These are phyloP conservation scores for Actinernus sp. DNA, from an alignment of 92 coral and sea anemone species.

Conservation along the genomic window DNA sequence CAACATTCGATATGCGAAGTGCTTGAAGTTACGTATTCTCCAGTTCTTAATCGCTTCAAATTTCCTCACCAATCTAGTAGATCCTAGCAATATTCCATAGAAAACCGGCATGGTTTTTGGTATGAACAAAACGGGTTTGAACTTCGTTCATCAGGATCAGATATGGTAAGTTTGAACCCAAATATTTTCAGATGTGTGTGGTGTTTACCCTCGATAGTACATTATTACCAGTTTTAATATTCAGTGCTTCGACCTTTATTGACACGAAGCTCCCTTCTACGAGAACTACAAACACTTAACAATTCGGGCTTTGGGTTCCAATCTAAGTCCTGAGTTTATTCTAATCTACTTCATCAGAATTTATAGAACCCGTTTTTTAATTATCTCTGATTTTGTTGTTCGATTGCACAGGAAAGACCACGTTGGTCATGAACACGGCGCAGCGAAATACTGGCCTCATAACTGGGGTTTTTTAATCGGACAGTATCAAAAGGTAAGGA, in stretches of 20 bases:
- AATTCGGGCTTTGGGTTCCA: too few relatives aligned
- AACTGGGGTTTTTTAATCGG: constrained; percentile 97
- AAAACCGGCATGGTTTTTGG: constrained; percentile 84
- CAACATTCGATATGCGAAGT: neutral
- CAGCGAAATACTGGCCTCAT: constrained; percentile 90
- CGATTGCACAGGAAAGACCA: constrained; percentile 87
- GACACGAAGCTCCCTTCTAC: too few relatives aligned
- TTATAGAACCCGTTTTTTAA: too few relatives aligned
- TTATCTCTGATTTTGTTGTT: too few relatives aligned
- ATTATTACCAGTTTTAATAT: constrained; percentile 10
- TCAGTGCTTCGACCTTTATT: neutral
- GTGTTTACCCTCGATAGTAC: neutral
- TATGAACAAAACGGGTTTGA: constrained; percentile 70
- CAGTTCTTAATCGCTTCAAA: constrained; percentile 8
- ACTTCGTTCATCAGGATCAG: constrained; percentile 97
- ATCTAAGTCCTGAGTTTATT: too few relatives aligned
- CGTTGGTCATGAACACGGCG: constrained; percentile 89
- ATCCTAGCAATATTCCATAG: neutral
- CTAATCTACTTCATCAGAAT: too few relatives aligned
- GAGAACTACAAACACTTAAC: too few relatives aligned
- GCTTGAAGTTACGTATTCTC: neutral
- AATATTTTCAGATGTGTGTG: constrained; percentile 6
- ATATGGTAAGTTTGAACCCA: constrained; percentile 79
- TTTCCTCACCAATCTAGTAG: neutral
- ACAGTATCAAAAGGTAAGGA: constrained; percentile 82